phyloP scores from a whole-genome alignment of 2,888 invertebrate genomes.

The Tenthredo mesomela region DNA sequence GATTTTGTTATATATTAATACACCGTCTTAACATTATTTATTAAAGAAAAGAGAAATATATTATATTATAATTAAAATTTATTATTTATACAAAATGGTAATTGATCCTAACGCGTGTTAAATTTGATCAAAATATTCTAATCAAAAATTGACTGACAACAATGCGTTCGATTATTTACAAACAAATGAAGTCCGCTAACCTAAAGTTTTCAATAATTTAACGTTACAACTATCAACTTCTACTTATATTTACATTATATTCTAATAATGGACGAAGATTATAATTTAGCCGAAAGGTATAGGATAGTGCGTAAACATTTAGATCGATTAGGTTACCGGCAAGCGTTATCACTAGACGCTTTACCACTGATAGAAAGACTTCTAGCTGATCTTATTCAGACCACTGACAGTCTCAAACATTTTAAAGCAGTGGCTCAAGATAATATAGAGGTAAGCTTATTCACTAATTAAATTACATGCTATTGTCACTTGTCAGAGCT shows the following conservation, averaged over 20 bases:
- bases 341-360: constrained; percentile 87
- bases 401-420: constrained; percentile 92
- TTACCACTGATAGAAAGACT: constrained; percentile 90
- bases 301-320: constrained; percentile 85
- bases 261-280: constrained; percentile 61
- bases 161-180: neutral
- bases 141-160: neutral
- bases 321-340: constrained; percentile 90
- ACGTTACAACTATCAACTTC: neutral
- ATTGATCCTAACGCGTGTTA: neutral
- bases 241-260: neutral
- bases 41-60: neutral
- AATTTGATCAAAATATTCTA: neutral
- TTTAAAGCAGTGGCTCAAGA: constrained; percentile 88
- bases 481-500: constrained; percentile 36
- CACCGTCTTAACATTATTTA: neutral
- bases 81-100: neutral
- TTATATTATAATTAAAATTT: neutral
- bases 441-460: constrained; percentile 81
- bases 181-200: neutral
- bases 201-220: neutral
- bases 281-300: constrained; percentile 72
- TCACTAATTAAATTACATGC: constrained; percentile 15
- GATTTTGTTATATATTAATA: neutral
- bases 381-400: constrained; percentile 90